Base-by-base conservation (phyloP, 1,140 invertebrate genomes). In the Anadara kagoshimensis region DNA sequence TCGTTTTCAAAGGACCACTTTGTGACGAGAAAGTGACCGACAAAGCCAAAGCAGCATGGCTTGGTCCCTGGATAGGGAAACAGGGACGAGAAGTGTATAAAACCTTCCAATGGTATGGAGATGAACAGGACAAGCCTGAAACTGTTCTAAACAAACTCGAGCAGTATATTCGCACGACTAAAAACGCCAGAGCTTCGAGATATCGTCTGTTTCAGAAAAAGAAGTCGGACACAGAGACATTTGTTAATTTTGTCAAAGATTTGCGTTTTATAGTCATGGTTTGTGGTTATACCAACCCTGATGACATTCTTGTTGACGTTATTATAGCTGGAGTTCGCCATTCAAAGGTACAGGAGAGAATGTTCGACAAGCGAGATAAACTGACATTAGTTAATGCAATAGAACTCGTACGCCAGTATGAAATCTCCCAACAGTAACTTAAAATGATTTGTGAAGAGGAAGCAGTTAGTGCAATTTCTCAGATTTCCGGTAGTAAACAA, bases 11-110 rank as follows among this genome's bases (percentile, higher is more conserved):
- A 24, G 63, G 70, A 14, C 53, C 70, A 22, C 47, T 66, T 36
- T 36, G 29, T 36, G 29, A 36, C 29, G 29, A 36, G 29, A 36
- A 36, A 2, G 29, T 36, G 29, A 36, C 29, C 29, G 8, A 14
- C 29, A 51, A 26, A 51, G 62, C 49, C 22, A 1, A 43, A n/a
- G 43, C 70, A 22, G 70, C 54, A n/a, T 66, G 70, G 70, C n/a
- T 73, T 43, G 57, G 64, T 41, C 36, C 59, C 12, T 73, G 70
- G 54, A 66, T 73, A 20, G 69, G 69, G 18, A 24, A 57, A 29
- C 61, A 73, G 41, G 70, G 70, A 0, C 41, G 54, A 7, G 62
- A 72, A 59, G 54, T 72, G 0, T 72, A 66, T 24, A 72, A 72
- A 59, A 65, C 70, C 2, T 58, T 72, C 22, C n/a, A 26, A 5